Evolutionary conservation across 1,140 invertebrate genomes (phyloP).

Genomic region (Tyrophagus putrescentiae): DNA sequence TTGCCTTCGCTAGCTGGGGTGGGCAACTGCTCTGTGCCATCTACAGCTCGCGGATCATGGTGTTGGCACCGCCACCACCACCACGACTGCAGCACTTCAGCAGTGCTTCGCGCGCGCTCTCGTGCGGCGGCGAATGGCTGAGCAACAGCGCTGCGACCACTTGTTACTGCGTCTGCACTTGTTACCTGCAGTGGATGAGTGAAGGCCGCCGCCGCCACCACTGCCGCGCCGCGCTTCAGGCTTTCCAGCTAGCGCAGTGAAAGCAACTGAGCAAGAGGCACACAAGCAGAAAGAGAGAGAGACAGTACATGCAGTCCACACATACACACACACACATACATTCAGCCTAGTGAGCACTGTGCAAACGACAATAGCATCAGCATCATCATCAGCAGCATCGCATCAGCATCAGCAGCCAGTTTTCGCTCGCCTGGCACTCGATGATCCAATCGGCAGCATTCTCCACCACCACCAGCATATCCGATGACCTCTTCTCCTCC

Average conservation of each 20-base stretch:
- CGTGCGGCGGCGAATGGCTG: background rate
- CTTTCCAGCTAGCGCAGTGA: too few relatives aligned
- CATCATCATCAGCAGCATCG: background rate
- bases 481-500: constrained; percentile 15
- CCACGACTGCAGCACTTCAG: background rate
- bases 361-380: background rate
- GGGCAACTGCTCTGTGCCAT: too few relatives aligned
- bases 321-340: too few relatives aligned
- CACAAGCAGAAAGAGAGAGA: too few relatives aligned
- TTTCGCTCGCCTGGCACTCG: background rate
- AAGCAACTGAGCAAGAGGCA: too few relatives aligned
- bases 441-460: background rate
- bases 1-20: too few relatives aligned
- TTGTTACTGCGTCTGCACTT: constrained; percentile 14
- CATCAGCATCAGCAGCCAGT: background rate
- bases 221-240: background rate
- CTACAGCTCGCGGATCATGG: too few relatives aligned
- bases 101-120: background rate
- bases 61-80: background rate
- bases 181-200: constrained; percentile 14
- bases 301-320: too few relatives aligned
- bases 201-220: background rate
- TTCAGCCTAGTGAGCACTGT: too few relatives aligned
- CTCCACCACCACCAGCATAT: background rate
- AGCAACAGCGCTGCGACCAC: background rate